Evolutionary conservation across 2,797 vertebrate species (phyloP).

Genomic region (Ceyx erithaca): DNA sequence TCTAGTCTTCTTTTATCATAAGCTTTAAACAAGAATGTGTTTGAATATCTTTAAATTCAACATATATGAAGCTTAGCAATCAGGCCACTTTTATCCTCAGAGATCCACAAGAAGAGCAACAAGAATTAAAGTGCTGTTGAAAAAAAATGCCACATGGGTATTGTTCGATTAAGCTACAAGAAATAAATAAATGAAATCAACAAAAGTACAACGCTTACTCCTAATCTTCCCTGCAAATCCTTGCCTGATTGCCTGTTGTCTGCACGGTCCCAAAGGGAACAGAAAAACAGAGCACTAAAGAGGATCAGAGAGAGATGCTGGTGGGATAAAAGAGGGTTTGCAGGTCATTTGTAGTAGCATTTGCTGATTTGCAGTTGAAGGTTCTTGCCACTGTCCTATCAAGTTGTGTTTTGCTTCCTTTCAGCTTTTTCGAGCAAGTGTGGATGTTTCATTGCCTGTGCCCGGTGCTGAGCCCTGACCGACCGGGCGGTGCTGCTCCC

Average conservation of each 20-base stretch:
- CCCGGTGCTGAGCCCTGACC: fast-evolving
- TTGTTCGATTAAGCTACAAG: neutral
- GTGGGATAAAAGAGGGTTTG: neutral
- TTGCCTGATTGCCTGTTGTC: neutral
- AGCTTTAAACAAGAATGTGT: neutral
- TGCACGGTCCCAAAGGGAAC: neutral
- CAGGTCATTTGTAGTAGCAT: neutral
- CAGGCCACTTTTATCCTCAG: neutral
- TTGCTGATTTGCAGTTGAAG: neutral
- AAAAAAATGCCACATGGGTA: neutral
- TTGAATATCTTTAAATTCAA: neutral
- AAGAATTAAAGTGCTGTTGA: neutral
- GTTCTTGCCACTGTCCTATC: neutral
- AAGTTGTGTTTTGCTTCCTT: neutral
- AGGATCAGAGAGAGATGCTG: neutral
- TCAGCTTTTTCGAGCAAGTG: neutral
- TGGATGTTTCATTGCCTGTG: neutral
- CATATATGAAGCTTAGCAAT: neutral
- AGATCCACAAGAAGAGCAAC: neutral
- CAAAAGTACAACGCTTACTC: neutral
- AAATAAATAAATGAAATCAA: neutral
- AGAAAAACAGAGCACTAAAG: neutral
- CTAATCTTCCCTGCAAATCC: conserved; percentile 1
- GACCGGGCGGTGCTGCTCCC: neutral
- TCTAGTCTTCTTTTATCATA: neutral